Evolutionary conservation across 1,140 invertebrate genomes (phyloP).

Genomic region (Philopotamus ludificatus): DNA sequence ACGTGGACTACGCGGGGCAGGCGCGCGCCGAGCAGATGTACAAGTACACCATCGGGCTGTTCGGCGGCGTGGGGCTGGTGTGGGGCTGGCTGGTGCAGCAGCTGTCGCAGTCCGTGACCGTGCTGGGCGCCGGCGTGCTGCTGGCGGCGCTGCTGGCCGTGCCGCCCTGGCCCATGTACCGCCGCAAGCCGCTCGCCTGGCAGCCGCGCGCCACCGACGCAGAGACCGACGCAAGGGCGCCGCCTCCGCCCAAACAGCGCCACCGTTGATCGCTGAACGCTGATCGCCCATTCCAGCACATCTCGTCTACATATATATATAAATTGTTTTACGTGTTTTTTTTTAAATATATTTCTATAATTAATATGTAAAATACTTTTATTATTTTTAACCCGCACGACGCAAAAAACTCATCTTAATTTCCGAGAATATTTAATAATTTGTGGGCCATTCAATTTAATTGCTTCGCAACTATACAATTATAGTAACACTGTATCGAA

Average conservation of each 20-base stretch:
- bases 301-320: no score
- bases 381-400: no score
- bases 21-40: conserved; percentile 84
- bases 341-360: no score
- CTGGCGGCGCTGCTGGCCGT: conserved; percentile 81
- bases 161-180: conserved; percentile 92
- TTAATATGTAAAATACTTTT: no score
- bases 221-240: background rate
- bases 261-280: conserved; percentile 44
- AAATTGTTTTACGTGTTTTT: no score
- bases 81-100: conserved; percentile 95
- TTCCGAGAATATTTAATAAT: no score
- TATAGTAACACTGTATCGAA: no score
- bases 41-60: conserved; percentile 83
- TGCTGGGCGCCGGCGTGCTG: conserved; percentile 86
- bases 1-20: conserved; percentile 86
- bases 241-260: conserved; percentile 52
- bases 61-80: conserved; percentile 82
- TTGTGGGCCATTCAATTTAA: no score
- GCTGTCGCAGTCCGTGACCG: conserved; percentile 92
- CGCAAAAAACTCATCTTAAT: no score
- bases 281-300: no score
- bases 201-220: conserved; percentile 59
- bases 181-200: conserved; percentile 86
- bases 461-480: no score